A percentile compares a stretch with the other conserved stretches of the same genome.
These are phyloP conservation scores for Poeciliopsis turneri DNA, from an alignment of 2,797 vertebrate genomes.

Conservation along the genomic window DNA sequence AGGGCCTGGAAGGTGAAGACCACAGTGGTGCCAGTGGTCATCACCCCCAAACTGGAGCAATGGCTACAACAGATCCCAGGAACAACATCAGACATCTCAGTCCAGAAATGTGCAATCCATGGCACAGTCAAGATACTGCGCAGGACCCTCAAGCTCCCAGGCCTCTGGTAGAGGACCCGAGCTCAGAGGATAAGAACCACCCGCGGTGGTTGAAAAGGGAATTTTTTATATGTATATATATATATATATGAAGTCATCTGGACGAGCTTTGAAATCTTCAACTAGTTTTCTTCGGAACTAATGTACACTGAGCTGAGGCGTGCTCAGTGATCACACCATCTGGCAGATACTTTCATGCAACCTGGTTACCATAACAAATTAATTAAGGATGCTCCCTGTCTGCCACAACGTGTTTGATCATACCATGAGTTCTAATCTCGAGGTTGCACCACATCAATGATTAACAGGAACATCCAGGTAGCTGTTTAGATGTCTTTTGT, in stretches of 20 bases:
- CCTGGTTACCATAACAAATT: constrained; percentile 49
- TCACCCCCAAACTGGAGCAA: too few species aligned
- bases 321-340: constrained; percentile 36
- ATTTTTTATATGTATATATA: too few species aligned
- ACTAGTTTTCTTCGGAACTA: background rate
- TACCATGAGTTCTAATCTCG: constrained; percentile 39
- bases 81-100: too few species aligned
- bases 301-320: constrained; percentile 23
- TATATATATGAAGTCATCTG: background rate
- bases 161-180: too few species aligned
- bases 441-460: constrained; percentile 40
- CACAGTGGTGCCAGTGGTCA: too few species aligned
- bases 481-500: constrained; percentile 29
- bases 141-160: too few species aligned
- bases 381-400: constrained; percentile 24
- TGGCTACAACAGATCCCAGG: too few species aligned
- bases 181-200: too few species aligned
- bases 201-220: too few species aligned
- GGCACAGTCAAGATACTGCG: too few species aligned
- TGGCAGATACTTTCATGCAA: constrained; percentile 46
- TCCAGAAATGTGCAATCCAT: too few species aligned
- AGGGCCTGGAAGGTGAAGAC: too few species aligned
- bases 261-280: constrained; percentile 4
- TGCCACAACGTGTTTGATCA: constrained; percentile 57
- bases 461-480: constrained; percentile 41